Evolutionary conservation across 2,113 vertebrate genomes (phyloP).

Genomic region (Origma solitaria): DNA sequence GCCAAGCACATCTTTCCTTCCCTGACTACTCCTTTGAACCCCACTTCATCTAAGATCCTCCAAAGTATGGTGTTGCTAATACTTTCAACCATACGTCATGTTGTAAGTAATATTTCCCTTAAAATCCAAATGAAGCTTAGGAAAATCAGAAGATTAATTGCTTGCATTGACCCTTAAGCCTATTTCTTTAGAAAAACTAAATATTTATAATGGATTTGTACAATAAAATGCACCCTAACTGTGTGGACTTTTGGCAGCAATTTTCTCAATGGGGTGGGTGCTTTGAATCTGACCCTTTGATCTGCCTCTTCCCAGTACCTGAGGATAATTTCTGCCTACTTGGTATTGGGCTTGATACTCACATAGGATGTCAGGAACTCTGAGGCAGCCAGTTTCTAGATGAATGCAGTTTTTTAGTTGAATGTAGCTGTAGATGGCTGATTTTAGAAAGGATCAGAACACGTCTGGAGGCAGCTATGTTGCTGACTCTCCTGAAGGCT

Average conservation of each 20-base stretch:
- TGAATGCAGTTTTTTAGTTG: neutral
- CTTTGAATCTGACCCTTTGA: neutral
- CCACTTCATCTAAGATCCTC: neutral
- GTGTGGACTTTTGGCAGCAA: neutral
- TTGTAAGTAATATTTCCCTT: neutral
- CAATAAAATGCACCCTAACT: neutral
- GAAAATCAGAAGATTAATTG: neutral
- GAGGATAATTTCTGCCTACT: neutral
- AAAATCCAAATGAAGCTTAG: neutral
- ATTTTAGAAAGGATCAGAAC: neutral
- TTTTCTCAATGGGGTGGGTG: neutral
- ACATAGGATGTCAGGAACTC: neutral
- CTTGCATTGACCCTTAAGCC: neutral
- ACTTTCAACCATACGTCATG: neutral
- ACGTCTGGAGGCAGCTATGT: neutral
- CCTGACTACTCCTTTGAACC: neutral
- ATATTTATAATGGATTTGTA: neutral
- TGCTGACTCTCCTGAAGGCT: neutral
- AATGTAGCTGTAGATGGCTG: neutral
- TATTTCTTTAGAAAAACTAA: neutral
- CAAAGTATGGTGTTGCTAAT: neutral
- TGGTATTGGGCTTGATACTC: neutral
- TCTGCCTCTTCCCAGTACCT: neutral
- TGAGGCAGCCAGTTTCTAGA: neutral
- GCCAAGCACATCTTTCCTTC: neutral